Base-by-base conservation (phyloP, 2,888 invertebrate genomes). In the Macrophya alboannulata region DNA sequence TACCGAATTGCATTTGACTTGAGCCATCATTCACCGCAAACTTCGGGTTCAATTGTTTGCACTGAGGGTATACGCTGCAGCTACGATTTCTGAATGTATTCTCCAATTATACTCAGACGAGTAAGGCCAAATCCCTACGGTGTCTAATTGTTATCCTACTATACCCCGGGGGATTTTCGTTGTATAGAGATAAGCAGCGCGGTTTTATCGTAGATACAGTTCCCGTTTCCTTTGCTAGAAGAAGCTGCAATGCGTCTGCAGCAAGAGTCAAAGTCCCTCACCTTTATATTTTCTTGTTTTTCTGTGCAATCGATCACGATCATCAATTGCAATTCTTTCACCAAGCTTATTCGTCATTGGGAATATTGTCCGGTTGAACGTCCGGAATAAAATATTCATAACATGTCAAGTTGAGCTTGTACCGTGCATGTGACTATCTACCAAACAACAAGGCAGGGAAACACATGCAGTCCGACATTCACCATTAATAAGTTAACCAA, bases 401-500 rank as follows among this genome's bases (percentile, higher is more conserved):
- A 31, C 51, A 1, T 43, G 81, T 81, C 62, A 81, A 15, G 10
- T 62, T 43, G 62, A 25, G n/a, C 81, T 81, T 81, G 62, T 45
- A n/a, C 21, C 25, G 21, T 55, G 59, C 59, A 21, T 62, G 81
- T 43, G 62, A 79, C 79, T 40, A 48, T 79, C 25, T 40, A 55
- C 55, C n/a, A 40, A 59, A 59, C 79, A n/a, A n/a, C n/a, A 55
- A 59, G 51, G 12, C 59, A 76, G 43, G 43, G 43, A 8, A 21
- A 40, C 43, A 40, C 51, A 59, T 62, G 81, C 81, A 81, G n/a
- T 40, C 40, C 62, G 59, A 81, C 81, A 43, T 81, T 81, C 62
- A 17, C 62, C 81, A 43, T 81, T 81, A 81, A 81, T 81, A 81
- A 59, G 81, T 81, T 81, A 62, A 43, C 62, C 81, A 81, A 43